Base-by-base conservation (phyloP, 2,113 vertebrate genomes). In the Odocoileus hemionus region DNA sequence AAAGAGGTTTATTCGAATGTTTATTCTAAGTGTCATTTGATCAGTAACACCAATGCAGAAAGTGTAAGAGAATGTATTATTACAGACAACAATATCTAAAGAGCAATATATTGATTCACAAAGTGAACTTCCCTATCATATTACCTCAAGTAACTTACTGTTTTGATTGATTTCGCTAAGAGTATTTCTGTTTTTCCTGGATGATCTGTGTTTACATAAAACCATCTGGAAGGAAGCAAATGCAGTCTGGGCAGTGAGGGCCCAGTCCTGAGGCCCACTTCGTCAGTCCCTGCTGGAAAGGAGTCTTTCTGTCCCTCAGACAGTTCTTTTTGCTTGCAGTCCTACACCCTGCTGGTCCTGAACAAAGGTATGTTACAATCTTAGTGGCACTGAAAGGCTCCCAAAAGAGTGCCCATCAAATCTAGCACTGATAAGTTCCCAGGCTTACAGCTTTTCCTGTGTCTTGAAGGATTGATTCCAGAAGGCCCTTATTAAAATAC, bases 401-500 rank as follows among this genome's bases (percentile, higher is more conserved):
- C 58, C 23, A 52, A 83, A 96, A 96, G 91, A 80, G 7, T 43
- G 86, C 7, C 39, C 33, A 83, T 47, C 25, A 95, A 96, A 92
- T 83, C 13, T 50, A 84, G 33, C 52, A 86, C 82, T 93, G 54
- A 74, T 50, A 96, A 98, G 94, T 60, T 82, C 47, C 84, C 21
- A 76, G 30, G 84, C 95, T 94, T 87, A 58, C 95, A 64, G 12
- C n/a, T 70, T 91, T 84, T 95, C n/a, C 60, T 94, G 12, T 54
- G 92, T 21, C 30, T 96, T 78, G 92, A 94, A 97, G 36, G 39
- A 86, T n/a, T 92, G 67, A 92, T 94, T 97, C 36, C 76, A 79
- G 78, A 88, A 96, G 90, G 25, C 26, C 43, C 21, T 86, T 92
- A 90, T 94, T 95, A 96, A 94, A 96, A 97, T 88, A 96, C 26